Conservation (phyloP, 2,113 vertebrate species). For the Eidolon helvum region DNA sequence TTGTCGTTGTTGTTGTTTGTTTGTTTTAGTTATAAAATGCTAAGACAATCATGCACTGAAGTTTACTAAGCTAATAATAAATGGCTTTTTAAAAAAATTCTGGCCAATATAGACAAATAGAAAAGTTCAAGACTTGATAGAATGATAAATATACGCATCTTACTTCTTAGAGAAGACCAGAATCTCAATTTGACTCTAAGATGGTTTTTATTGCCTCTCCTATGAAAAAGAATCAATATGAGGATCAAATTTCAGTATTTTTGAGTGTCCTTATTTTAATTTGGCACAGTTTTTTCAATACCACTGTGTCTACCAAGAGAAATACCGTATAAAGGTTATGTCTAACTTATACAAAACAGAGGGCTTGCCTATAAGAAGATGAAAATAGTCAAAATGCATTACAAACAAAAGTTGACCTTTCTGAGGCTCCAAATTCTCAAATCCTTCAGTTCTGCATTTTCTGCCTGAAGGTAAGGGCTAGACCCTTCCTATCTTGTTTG, state of each 20-base stretch:
- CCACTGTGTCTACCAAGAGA: not conserved
- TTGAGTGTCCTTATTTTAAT: constrained; percentile 7
- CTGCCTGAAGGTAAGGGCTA: not conserved
- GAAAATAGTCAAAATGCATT: not conserved
- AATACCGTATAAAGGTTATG: not conserved
- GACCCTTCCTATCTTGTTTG: not conserved
- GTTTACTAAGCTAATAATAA: not conserved
- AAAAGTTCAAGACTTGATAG: not conserved
- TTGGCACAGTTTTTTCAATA: not conserved
- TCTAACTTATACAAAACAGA: not conserved
- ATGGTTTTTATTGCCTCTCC: not conserved
- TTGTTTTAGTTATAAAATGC: not conserved
- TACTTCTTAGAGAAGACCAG: not conserved
- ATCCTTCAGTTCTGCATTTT: not conserved
- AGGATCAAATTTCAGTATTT: constrained; percentile 5
- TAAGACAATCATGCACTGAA: not conserved
- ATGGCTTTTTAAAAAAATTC: not conserved
- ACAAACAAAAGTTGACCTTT: not conserved
- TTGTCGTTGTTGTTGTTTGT: not conserved
- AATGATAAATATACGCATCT: not conserved
- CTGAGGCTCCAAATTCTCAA: not conserved
- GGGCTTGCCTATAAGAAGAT: not conserved
- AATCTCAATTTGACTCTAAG: not conserved
- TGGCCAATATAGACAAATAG: not conserved
- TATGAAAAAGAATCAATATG: not conserved